Conservation (phyloP, 2,888 invertebrate species). For the Heliothis peltigera region DNA sequence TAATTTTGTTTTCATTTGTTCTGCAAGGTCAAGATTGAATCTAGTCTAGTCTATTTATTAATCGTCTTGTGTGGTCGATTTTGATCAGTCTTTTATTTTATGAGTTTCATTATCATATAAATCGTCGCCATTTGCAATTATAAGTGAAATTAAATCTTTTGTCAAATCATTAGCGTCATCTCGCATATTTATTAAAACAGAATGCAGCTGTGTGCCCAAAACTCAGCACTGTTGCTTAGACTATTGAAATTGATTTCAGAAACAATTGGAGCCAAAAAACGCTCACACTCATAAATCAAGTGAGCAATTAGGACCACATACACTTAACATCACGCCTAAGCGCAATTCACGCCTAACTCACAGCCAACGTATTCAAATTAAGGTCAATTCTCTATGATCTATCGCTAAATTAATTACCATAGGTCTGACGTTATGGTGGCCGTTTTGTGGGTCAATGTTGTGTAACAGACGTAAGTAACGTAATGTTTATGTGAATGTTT, state of each 20-base stretch:
- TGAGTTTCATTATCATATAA: background rate
- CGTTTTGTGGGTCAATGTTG: slow-evolving; percentile 57
- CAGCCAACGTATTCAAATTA: slow-evolving; percentile 56
- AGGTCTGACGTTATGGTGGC: slow-evolving; percentile 43
- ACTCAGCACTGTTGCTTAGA: too few relatives aligned
- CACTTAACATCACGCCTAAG: slow-evolving; percentile 41
- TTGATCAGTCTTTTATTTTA: background rate
- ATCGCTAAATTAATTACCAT: slow-evolving; percentile 55
- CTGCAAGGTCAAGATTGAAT: slow-evolving; percentile 25
- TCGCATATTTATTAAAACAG: background rate
- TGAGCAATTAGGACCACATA: slow-evolving; percentile 14
- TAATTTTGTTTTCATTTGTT: slow-evolving; percentile 24
- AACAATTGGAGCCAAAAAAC: background rate
- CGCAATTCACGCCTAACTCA: slow-evolving; percentile 21
- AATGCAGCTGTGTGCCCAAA: too few relatives aligned
- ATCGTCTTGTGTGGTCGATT: background rate
- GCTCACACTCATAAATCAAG: background rate
- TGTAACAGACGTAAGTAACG: slow-evolving; percentile 57
- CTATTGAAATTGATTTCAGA: background rate
- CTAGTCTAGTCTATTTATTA: background rate
- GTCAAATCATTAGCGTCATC: too few relatives aligned
- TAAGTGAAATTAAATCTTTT: background rate
- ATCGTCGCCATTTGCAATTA: background rate
- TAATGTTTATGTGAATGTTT: slow-evolving; percentile 54
- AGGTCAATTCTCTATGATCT: slow-evolving; percentile 59